Conservation (phyloP, 2,888 invertebrate species). For the Caenorhabditis sulstoni region DNA sequence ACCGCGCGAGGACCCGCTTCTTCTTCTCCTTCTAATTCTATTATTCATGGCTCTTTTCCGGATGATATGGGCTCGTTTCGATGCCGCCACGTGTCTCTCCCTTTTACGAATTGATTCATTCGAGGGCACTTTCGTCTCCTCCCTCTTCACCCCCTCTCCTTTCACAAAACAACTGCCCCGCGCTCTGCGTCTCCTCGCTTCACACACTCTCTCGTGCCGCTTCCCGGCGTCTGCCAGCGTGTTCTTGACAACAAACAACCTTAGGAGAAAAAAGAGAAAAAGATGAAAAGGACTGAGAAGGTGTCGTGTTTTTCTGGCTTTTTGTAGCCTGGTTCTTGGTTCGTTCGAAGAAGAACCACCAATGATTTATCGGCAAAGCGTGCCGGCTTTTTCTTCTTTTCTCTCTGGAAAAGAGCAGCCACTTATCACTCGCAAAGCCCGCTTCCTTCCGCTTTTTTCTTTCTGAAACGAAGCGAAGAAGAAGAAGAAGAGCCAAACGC, state of each 20-base stretch:
- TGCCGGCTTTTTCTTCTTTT: neutral
- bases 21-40: conserved; percentile 22
- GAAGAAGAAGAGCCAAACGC: neutral
- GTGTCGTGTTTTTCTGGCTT: conserved; percentile 11
- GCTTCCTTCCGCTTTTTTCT: neutral
- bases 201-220: conserved; percentile 1
- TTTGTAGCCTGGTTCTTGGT: conserved; percentile 15
- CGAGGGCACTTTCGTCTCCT: neutral
- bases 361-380: conserved; percentile 9
- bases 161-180: conserved; percentile 29
- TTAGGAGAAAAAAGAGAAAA: conserved; percentile 6
- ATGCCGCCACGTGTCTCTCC: conserved; percentile 20
- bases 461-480: conserved; percentile 15
- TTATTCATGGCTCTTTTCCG: conserved; percentile 38
- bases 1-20: conserved; percentile 13
- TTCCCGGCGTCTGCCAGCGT: conserved; percentile 14
- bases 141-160: conserved; percentile 11
- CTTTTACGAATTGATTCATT: neutral
- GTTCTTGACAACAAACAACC: conserved; percentile 39
- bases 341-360: too few relatives aligned
- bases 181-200: conserved; percentile 2
- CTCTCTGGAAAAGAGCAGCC: neutral
- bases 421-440: conserved; percentile 13
- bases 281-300: conserved; percentile 2
- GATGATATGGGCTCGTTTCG: conserved; percentile 11